Evolutionary conservation across 2,888 invertebrate species (phyloP).

Genomic region (Tortricodes alternella): DNA sequence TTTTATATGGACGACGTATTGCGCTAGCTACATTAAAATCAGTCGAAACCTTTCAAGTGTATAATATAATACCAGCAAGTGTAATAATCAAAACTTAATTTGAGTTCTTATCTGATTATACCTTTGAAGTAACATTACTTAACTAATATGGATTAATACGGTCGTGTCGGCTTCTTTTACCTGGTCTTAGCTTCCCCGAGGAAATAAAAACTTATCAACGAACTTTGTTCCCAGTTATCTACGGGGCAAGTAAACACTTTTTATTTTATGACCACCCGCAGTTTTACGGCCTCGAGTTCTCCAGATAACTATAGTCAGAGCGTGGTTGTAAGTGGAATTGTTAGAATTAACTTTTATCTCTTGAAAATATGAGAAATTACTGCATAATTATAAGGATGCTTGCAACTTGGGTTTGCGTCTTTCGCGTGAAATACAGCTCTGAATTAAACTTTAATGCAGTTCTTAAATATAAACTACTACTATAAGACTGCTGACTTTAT

Average conservation of each 20-base stretch:
- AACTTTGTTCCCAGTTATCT: slow-evolving; percentile 77
- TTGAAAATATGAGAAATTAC: slow-evolving; percentile 12
- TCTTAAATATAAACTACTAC: background rate
- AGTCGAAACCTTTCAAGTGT: background rate
- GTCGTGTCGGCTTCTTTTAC: slow-evolving; percentile 46
- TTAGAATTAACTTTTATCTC: slow-evolving; percentile 40
- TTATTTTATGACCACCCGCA: slow-evolving; percentile 74
- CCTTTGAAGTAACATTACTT: slow-evolving; percentile 34
- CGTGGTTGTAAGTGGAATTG: slow-evolving; percentile 37
- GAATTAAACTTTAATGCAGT: background rate
- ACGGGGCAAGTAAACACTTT: slow-evolving; percentile 76
- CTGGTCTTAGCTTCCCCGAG: slow-evolving; percentile 54
- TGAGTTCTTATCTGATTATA: slow-evolving; percentile 33
- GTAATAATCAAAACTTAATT: slow-evolving; percentile 21
- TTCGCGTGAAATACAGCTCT: background rate
- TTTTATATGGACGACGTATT: slow-evolving; percentile 18
- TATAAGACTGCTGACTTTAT: background rate
- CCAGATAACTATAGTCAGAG: slow-evolving; percentile 34
- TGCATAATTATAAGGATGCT: slow-evolving; percentile 7
- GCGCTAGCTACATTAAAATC: background rate
- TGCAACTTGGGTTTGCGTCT: background rate
- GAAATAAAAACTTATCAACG: slow-evolving; percentile 80
- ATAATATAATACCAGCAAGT: background rate
- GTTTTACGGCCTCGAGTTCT: slow-evolving; percentile 56
- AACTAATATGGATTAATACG: slow-evolving; percentile 45